These are phyloP conservation scores for Panurus biarmicus DNA, from an alignment of 2,113 vertebrate species.

Conservation along the genomic window DNA sequence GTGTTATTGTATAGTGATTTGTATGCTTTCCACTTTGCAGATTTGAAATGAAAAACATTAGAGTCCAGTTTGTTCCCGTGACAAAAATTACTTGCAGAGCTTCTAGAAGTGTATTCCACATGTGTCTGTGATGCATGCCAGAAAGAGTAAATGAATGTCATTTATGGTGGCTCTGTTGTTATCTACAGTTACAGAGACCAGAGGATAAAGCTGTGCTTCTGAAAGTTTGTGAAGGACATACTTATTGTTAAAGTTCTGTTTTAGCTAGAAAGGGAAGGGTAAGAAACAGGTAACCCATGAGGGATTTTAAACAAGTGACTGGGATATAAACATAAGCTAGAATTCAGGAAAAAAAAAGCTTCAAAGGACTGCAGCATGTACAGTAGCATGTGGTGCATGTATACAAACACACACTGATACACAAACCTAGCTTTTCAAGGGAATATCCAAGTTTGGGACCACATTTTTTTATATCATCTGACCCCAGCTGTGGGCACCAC, in stretches of 20 bases:
- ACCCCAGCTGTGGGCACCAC: rapidly evolving
- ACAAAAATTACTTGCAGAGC: neutral
- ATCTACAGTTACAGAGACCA: neutral
- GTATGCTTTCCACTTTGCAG: neutral
- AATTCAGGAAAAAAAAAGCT: neutral
- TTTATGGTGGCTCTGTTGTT: constrained; percentile 15
- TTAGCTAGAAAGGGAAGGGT: neutral
- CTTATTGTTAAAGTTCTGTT: neutral
- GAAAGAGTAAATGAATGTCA: constrained; percentile 19
- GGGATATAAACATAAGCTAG: neutral
- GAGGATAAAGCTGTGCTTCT: neutral
- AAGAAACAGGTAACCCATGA: neutral
- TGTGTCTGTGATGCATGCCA: constrained; percentile 16
- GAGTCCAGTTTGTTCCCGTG: neutral
- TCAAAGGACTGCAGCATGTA: neutral
- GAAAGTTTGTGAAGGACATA: neutral
- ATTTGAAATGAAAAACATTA: neutral
- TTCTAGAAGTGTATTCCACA: neutral
- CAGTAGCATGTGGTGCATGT: neutral
- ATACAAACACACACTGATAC: neutral
- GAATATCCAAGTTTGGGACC: neutral
- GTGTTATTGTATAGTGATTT: neutral
- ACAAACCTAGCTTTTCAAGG: neutral
- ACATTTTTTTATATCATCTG: neutral
- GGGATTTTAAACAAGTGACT: neutral